Percentiles rank a stretch among this genome's conserved stretches.
These are phyloP conservation scores for Metaphire vulgaris DNA, from an alignment of 1,140 invertebrate genomes.

Conservation along the genomic window DNA sequence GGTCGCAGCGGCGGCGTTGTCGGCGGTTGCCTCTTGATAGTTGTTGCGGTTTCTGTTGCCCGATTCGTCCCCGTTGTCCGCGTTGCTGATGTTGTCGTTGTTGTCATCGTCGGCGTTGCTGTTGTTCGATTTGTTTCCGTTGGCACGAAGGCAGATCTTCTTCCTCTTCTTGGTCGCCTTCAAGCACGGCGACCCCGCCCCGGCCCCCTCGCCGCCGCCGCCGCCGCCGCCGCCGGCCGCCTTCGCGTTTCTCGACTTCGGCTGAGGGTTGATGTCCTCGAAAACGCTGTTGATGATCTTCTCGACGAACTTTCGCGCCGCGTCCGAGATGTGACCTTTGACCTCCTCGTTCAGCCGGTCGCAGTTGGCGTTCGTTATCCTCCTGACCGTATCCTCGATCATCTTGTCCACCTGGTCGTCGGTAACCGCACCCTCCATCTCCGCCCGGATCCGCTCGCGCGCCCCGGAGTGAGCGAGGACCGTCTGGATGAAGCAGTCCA, in stretches of 20 bases:
- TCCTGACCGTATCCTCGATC: neutral
- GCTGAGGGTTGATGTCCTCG: neutral
- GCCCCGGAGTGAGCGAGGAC: neutral
- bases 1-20: no score
- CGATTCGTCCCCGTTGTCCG: no score
- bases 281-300: constrained; percentile 1
- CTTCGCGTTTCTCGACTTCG: neutral
- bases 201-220: neutral
- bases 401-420: neutral
- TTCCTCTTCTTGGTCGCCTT: neutral
- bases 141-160: neutral
- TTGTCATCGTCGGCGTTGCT: neutral
- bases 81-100: neutral
- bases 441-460: neutral
- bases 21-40: no score
- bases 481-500: neutral
- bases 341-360: neutral
- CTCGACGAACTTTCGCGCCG: neutral
- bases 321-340: neutral
- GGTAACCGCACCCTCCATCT: neutral
- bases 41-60: no score
- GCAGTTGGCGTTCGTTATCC: neutral
- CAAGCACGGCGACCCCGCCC: neutral
- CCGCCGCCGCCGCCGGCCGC: no score
- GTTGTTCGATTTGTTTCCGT: neutral